These are phyloP conservation scores for Linyphia triangularis DNA, from an alignment of 2,888 invertebrate species.

Conservation along the genomic window DNA sequence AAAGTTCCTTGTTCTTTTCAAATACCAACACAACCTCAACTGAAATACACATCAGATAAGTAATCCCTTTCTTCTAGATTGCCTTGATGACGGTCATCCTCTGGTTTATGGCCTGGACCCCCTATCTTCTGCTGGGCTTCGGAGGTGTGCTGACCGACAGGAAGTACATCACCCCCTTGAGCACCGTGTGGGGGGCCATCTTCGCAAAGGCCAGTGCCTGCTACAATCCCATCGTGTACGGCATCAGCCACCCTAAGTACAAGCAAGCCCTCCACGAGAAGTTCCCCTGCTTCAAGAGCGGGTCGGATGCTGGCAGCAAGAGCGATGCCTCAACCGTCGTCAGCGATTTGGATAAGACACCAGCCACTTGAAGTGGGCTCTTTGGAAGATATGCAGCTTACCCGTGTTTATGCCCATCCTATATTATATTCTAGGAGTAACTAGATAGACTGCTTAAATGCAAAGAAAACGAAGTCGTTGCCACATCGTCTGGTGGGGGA, in stretches of 20 bases:
- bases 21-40: no score
- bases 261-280: conserved; percentile 87
- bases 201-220: conserved; percentile 93
- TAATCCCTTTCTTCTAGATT: conserved; percentile 83
- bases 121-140: conserved; percentile 79
- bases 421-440: no score
- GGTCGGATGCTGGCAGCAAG: not conserved
- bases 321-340: conserved; percentile 16
- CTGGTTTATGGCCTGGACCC: conserved; percentile 95
- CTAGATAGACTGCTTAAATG: no score
- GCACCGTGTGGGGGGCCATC: conserved; percentile 92
- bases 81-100: conserved; percentile 92
- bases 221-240: conserved; percentile 94
- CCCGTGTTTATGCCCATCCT: no score
- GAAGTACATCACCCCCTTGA: conserved; percentile 87
- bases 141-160: conserved; percentile 87
- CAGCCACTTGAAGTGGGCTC: not conserved
- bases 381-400: no score
- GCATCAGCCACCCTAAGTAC: conserved; percentile 91
- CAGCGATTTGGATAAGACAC: conserved; percentile 38
- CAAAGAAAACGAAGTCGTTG: no score
- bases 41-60: no score
- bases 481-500: no score
- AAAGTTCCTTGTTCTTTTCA: no score
- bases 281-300: conserved; percentile 82